These are phyloP conservation scores for Sesia bembeciformis DNA, from an alignment of 2,888 invertebrate species.

Conservation along the genomic window DNA sequence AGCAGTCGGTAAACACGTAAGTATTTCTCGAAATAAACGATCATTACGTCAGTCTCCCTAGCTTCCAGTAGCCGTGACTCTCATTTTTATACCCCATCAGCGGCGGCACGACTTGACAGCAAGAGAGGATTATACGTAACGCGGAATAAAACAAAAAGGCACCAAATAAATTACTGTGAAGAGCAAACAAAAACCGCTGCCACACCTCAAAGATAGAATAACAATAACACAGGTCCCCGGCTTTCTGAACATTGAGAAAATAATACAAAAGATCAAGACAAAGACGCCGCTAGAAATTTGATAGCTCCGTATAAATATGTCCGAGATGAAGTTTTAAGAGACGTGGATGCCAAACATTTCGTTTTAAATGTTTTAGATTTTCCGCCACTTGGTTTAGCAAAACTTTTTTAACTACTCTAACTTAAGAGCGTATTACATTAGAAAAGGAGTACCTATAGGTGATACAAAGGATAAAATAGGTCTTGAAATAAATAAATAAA, in stretches of 20 bases:
- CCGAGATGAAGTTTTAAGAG: slow-evolving; percentile 23
- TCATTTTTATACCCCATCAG: slow-evolving; percentile 14
- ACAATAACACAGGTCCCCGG: slow-evolving; percentile 50
- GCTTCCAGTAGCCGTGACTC: slow-evolving; percentile 14
- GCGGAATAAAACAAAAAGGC: slow-evolving; percentile 35
- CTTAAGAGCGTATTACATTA: too few species aligned
- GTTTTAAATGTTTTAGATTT: too few species aligned
- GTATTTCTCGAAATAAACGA: too few species aligned
- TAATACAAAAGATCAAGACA: slow-evolving; percentile 29
- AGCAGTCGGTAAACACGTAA: too few species aligned
- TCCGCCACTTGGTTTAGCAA: too few species aligned
- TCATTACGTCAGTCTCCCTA: slow-evolving; percentile 7
- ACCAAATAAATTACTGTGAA: slow-evolving; percentile 43
- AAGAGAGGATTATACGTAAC: slow-evolving; percentile 26
- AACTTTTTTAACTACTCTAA: too few species aligned
- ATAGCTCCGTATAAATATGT: slow-evolving; percentile 31
- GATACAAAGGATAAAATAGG: too few species aligned
- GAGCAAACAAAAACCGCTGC: slow-evolving; percentile 42
- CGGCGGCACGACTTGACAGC: slow-evolving; percentile 9
- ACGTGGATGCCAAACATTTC: slow-evolving; percentile 3
- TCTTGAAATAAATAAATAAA: too few species aligned
- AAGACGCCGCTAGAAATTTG: slow-evolving; percentile 33
- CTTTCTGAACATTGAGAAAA: slow-evolving; percentile 36
- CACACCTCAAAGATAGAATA: slow-evolving; percentile 57
- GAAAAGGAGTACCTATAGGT: too few species aligned